Conservation (phyloP, 2,113 vertebrate species). For the Myrmecobius fasciatus region DNA sequence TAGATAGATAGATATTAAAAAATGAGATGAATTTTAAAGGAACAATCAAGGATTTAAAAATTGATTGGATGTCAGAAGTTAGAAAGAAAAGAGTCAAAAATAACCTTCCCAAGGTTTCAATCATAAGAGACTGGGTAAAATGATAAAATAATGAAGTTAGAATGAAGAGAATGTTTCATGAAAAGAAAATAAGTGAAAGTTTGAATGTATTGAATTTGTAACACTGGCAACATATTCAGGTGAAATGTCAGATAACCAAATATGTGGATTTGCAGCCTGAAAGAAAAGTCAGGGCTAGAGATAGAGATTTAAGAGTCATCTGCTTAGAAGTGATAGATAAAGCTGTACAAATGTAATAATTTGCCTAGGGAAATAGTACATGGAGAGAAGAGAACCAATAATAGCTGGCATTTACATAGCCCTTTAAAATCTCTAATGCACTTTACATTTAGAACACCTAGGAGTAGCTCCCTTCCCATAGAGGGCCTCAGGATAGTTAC, state of each 20-base stretch:
- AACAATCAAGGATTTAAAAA: neutral
- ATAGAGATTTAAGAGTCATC: neutral
- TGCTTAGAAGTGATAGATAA: neutral
- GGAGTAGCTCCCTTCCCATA: neutral
- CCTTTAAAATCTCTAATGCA: neutral
- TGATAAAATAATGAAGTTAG: neutral
- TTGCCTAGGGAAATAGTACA: neutral
- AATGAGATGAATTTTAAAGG: neutral
- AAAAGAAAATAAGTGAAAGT: neutral
- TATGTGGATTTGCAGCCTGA: neutral
- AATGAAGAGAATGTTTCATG: neutral
- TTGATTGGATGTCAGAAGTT: neutral
- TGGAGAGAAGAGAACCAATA: neutral
- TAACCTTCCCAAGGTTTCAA: neutral
- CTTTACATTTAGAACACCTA: neutral
- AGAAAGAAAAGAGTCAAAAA: neutral
- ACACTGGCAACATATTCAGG: neutral
- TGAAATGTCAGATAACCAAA: neutral
- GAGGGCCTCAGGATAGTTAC: neutral
- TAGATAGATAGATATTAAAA: neutral
- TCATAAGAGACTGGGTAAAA: neutral
- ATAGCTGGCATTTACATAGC: neutral
- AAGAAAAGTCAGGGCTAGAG: neutral
- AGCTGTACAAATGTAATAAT: neutral
- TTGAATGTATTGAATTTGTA: neutral